phyloP scores from a whole-genome alignment of 2,888 invertebrate genomes.

The Acronicta leporina region DNA sequence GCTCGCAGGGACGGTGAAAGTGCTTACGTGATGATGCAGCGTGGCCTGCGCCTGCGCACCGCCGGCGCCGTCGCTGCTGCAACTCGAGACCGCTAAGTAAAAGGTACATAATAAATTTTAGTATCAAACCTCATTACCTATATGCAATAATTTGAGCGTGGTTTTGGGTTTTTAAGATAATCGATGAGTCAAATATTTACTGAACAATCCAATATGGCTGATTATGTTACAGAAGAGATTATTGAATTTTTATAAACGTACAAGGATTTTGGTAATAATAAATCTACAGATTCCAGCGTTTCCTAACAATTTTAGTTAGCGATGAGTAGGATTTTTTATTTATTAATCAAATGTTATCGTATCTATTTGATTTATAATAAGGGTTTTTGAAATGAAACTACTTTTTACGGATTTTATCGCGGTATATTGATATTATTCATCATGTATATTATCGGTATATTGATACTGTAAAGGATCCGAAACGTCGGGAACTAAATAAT shows the following conservation, averaged over 20 bases:
- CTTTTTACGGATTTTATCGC: too few species aligned
- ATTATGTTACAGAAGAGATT: neutral
- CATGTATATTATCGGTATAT: too few species aligned
- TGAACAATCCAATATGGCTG: neutral
- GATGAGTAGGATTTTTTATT: too few species aligned
- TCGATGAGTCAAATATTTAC: neutral
- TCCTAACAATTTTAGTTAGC: too few species aligned
- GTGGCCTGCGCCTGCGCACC: constrained; percentile 47
- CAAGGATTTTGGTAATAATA: neutral
- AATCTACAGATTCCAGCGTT: too few species aligned
- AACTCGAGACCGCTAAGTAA: constrained; percentile 54
- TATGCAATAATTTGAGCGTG: constrained; percentile 11
- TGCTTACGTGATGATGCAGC: constrained; percentile 82
- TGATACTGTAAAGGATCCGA: too few species aligned
- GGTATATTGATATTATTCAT: too few species aligned
- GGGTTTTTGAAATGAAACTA: too few species aligned
- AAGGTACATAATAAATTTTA: constrained; percentile 35
- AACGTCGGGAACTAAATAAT: too few species aligned
- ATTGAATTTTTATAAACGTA: neutral
- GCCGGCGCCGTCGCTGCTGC: constrained; percentile 64
- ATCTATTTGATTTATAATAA: too few species aligned
- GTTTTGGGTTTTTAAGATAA: constrained; percentile 9
- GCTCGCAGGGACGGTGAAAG: constrained; percentile 78
- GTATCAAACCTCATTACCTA: constrained; percentile 18
- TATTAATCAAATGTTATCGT: too few species aligned